Conservation (phyloP, 30 jellyfish, hydroid and myxozoan genomes). For the Catostylus mosaicus region DNA sequence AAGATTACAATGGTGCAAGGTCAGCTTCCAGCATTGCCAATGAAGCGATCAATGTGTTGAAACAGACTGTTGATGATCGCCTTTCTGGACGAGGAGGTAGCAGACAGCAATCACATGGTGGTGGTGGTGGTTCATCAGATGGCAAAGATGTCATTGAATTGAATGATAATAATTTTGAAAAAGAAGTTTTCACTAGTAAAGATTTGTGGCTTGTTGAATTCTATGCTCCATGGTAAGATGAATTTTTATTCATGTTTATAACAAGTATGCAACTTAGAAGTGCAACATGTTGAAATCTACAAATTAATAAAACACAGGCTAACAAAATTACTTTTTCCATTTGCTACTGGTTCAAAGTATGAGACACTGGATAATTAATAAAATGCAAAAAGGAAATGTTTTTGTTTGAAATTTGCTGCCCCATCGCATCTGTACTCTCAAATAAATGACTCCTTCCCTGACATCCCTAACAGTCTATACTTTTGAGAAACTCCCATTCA, state of each 20-base stretch:
- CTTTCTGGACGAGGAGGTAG: conserved; percentile 87
- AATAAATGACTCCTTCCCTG: no score
- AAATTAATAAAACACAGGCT: no score
- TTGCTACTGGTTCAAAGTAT: no score
- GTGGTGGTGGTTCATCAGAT: conserved; percentile 86
- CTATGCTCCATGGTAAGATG: conserved; percentile 94
- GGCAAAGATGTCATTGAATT: conserved; percentile 80
- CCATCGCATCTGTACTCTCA: no score
- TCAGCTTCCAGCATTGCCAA: conserved; percentile 78
- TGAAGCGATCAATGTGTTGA: conserved; percentile 66
- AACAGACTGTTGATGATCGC: conserved; percentile 70
- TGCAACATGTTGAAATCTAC: no score
- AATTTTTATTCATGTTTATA: not conserved
- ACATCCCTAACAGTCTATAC: no score
- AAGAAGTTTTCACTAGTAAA: conserved; percentile 81
- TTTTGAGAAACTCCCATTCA: no score
- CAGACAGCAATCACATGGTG: conserved; percentile 74
- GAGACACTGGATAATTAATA: no score
- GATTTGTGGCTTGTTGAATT: conserved; percentile 93
- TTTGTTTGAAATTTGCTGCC: no score
- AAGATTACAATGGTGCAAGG: conserved; percentile 94
- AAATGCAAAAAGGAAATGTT: no score
- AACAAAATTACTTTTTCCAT: no score
- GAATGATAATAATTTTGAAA: conserved; percentile 89
- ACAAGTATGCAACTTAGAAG: not conserved